Evolutionary conservation across 2,113 vertebrate species (phyloP).

Genomic region (Antennarius striatus): DNA sequence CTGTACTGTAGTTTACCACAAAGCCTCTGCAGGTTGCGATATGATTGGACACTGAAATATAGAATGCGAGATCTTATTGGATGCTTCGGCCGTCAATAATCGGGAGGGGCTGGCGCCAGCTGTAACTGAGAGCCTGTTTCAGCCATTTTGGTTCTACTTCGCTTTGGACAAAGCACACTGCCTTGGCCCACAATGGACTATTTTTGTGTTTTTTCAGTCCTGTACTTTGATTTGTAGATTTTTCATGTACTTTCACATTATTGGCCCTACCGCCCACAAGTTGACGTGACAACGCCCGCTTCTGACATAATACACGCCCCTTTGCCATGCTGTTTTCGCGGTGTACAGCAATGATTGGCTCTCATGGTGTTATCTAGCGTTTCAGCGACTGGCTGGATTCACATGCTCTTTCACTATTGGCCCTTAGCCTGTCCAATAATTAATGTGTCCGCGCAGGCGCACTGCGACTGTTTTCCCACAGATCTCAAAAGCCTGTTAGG

Average conservation of each 20-base stretch:
- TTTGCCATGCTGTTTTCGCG: constrained; percentile 67
- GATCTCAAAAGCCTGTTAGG: not conserved
- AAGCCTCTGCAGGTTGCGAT: constrained; percentile 23
- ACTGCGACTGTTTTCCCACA: not conserved
- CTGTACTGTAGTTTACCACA: constrained; percentile 47
- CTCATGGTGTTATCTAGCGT: constrained; percentile 22
- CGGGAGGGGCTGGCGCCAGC: not conserved
- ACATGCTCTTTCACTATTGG: constrained; percentile 52
- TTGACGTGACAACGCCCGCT: constrained; percentile 36
- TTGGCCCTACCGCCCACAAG: constrained; percentile 58
- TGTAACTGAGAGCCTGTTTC: constrained; percentile 13
- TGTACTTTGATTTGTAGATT: constrained; percentile 50
- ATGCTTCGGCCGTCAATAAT: constrained; percentile 14
- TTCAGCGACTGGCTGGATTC: constrained; percentile 52
- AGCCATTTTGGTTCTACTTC: constrained; percentile 71
- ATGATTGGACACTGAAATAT: constrained; percentile 53
- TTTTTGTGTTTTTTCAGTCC: not conserved
- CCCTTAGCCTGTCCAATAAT: not conserved
- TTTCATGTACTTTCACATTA: constrained; percentile 12
- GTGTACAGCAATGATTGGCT: constrained; percentile 67
- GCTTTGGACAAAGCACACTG: accelerated
- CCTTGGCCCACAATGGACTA: constrained; percentile 54
- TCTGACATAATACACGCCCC: constrained; percentile 45
- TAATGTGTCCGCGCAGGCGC: constrained; percentile 14
- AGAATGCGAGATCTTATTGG: constrained; percentile 47